Percentiles rank a stretch among this genome's conserved stretches.
These are phyloP conservation scores for Cervus canadensis DNA, from an alignment of 2,113 vertebrate genomes.

Conservation along the genomic window DNA sequence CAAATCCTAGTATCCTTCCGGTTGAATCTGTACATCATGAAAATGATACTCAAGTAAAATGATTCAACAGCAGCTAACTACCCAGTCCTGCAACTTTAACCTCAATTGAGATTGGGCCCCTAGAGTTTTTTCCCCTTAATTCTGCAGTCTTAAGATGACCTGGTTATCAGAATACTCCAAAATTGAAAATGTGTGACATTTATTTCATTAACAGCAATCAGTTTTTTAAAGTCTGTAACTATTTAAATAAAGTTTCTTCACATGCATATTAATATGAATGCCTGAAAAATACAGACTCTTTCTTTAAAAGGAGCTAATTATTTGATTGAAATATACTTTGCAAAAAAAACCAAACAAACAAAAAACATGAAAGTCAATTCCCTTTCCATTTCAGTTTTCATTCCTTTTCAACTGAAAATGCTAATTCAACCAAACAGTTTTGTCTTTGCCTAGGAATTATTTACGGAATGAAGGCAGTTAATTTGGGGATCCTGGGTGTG, in stretches of 20 bases:
- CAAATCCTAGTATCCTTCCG: not conserved
- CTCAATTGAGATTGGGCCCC: not conserved
- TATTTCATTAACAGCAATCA: not conserved
- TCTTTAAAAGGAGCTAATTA: conserved; percentile 29
- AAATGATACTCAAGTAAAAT: not conserved
- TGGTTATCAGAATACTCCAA: not conserved
- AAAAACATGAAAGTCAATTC: not conserved
- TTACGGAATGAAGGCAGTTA: conserved; percentile 42
- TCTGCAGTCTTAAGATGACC: not conserved
- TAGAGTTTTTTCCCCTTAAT: not conserved
- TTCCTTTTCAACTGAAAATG: conserved; percentile 39
- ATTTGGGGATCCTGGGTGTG: conserved; percentile 20
- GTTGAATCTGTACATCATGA: not conserved
- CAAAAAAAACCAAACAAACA: not conserved
- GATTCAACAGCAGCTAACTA: not conserved
- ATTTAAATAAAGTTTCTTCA: conserved; percentile 2
- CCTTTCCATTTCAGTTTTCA: conserved; percentile 4
- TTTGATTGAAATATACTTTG: not conserved
- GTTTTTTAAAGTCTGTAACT: not conserved
- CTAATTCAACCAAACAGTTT: conserved; percentile 44
- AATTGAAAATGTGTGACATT: not conserved
- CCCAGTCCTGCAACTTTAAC: not conserved
- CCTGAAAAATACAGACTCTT: not conserved
- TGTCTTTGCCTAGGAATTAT: conserved; percentile 36
- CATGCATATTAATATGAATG: not conserved